These are phyloP conservation scores for Ptilodon capucinus DNA, from an alignment of 2,888 invertebrate genomes.

Conservation along the genomic window DNA sequence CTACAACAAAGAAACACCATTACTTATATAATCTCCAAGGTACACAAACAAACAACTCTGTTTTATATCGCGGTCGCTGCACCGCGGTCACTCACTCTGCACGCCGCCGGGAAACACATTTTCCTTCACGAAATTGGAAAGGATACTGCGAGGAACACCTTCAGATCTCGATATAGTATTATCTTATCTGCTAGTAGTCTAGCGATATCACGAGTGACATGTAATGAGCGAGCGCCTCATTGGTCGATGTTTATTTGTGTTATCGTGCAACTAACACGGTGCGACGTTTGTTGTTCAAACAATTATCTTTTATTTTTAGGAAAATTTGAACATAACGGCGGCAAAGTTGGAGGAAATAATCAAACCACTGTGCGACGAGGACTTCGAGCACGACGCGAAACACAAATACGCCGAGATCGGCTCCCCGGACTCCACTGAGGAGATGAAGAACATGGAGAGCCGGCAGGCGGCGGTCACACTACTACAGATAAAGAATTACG, in stretches of 20 bases:
- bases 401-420: conserved; percentile 71
- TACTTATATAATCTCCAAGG: conserved; percentile 48
- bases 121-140: conserved; percentile 61
- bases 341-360: conserved; percentile 83
- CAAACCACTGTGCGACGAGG: conserved; percentile 68
- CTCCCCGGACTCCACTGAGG: conserved; percentile 78
- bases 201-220: conserved; percentile 69
- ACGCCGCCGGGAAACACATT: conserved; percentile 59
- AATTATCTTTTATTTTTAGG: conserved; percentile 76
- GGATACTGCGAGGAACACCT: conserved; percentile 65
- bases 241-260: conserved; percentile 64
- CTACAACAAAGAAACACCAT: conserved; percentile 74
- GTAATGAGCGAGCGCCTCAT: conserved; percentile 62
- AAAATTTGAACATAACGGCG: conserved; percentile 82
- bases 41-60: conserved; percentile 38
- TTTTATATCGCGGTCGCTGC: conserved; percentile 30
- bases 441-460: conserved; percentile 79
- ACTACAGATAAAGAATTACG: conserved; percentile 79
- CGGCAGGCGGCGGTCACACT: conserved; percentile 78
- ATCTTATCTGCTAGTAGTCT: conserved; percentile 70
- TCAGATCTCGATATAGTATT: conserved; percentile 56
- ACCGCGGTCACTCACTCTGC: conserved; percentile 61
- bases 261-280: conserved; percentile 62
- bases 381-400: conserved; percentile 60
- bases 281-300: conserved; percentile 57